Base-by-base conservation (phyloP, 2,797 vertebrate genomes). In the Parauchenoglanis ngamensis region DNA sequence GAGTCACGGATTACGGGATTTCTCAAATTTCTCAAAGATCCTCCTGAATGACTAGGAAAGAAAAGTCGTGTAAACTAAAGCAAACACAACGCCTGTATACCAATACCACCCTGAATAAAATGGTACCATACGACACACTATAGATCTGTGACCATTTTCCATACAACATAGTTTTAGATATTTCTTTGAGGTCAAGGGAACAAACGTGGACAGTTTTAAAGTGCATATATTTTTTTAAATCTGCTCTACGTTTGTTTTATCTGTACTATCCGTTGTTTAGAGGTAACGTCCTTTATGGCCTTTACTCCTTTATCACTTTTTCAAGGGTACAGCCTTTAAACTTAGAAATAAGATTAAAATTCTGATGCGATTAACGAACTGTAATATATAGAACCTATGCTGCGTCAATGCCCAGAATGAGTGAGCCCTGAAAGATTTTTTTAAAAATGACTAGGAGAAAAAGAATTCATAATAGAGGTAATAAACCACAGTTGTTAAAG, bases 131-230 rank as follows among this genome's bases (percentile, higher is more conserved):
- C 44, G 78, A 79, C 82, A 89, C 31, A 76, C 80, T 46, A 79
- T 49, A 90, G 31, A 83, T 65, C 61, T 86, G 68, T 87, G 83
- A 88, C 84, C 76, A 76, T 79, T 89, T 75, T 86, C 85, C 78
- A 82, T 85, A 87, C 54, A 86, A 77, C 84, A 87, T 70, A 46
- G 21, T 76, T 84, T 67, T 56, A 75, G 65, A 86, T 31, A 21
- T 87, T 77, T 84, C 78, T 87, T 56, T 87, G 81, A 85, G 87
- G 89, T 88, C 78, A 56, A 85, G 23, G 73, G 80, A 88, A 89
- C 72, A 89, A 86, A 87, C 75, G 70, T 89, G 86, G 89, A 85
- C 86, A 63, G 75, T 84, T 88, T 90, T 91, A 91, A 90, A 89
- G 93, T 92, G 91, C 89, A 89, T 89, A 59, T 84, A 35, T 6